Conservation (phyloP, 2,888 invertebrate genomes). For the Allophyes oxyacanthae region DNA sequence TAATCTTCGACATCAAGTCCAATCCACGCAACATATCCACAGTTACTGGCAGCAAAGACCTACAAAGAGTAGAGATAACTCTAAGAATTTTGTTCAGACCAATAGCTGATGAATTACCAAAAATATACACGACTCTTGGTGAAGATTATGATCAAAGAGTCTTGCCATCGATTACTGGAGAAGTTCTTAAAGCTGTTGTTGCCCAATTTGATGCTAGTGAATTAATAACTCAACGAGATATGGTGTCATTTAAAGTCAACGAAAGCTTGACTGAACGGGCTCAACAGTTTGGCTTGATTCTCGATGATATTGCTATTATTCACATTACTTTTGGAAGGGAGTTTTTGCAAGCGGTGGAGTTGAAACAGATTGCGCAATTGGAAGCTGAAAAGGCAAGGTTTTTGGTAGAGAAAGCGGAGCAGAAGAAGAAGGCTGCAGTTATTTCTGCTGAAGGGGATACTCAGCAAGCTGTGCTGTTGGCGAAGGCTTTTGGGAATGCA, state of each 20-base stretch:
- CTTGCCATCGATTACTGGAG: slow-evolving; percentile 97
- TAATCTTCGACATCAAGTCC: slow-evolving; percentile 97
- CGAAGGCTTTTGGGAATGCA: slow-evolving; percentile 95
- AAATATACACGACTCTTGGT: slow-evolving; percentile 97
- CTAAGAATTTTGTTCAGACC: slow-evolving; percentile 97
- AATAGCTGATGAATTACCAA: slow-evolving; percentile 94
- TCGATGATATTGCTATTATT: slow-evolving; percentile 50
- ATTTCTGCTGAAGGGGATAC: slow-evolving; percentile 98
- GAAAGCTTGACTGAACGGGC: slow-evolving; percentile 49
- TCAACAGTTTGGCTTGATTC: slow-evolving; percentile 47
- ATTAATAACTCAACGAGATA: slow-evolving; percentile 97
- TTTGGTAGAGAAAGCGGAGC: slow-evolving; percentile 98
- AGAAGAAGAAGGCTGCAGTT: slow-evolving; percentile 95
- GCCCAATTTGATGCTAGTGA: slow-evolving; percentile 99
- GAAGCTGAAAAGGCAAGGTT: slow-evolving; percentile 98
- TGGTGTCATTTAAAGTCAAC: slow-evolving; percentile 70
- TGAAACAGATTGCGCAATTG: slow-evolving; percentile 99
- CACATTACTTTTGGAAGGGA: slow-evolving; percentile 88
- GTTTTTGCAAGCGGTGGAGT: slow-evolving; percentile 98
- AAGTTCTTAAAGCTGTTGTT: slow-evolving; percentile 98
- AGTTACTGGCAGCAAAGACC: slow-evolving; percentile 97
- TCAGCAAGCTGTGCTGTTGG: slow-evolving; percentile 95
- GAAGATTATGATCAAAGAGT: slow-evolving; percentile 98
- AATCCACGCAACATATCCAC: slow-evolving; percentile 97
- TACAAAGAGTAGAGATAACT: slow-evolving; percentile 98